A percentile compares a stretch with the other conserved stretches of the same genome.
These are phyloP conservation scores for Distichodus sexfasciatus DNA, from an alignment of 2,797 vertebrate genomes.

Conservation along the genomic window DNA sequence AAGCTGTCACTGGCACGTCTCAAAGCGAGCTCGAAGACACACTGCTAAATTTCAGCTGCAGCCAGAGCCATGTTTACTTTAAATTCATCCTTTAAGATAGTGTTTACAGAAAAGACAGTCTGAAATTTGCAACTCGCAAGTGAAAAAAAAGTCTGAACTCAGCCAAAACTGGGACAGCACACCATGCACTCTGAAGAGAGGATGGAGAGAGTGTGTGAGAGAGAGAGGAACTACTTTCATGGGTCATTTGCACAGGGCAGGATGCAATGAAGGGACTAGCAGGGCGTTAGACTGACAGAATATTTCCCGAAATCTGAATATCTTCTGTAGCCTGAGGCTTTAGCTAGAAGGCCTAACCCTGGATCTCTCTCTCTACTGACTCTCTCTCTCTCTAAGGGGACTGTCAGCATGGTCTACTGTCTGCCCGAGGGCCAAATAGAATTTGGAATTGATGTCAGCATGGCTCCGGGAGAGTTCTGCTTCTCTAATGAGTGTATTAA, in stretches of 20 bases:
- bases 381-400: neutral
- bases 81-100: too few species aligned
- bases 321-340: neutral
- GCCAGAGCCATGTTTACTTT: too few species aligned
- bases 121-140: too few species aligned
- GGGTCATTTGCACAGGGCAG: neutral
- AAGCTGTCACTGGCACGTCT: neutral
- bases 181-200: neutral
- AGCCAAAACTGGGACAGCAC: neutral
- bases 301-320: neutral
- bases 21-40: neutral
- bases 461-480: neutral
- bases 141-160: too few species aligned
- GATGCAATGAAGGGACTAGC: neutral
- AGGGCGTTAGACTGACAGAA: neutral
- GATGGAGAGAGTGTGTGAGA: neutral
- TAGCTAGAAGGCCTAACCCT: neutral
- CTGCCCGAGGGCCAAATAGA: neutral
- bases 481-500: neutral
- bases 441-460: neutral
- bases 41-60: too few species aligned
- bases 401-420: neutral
- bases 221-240: neutral
- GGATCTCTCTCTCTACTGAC: neutral
- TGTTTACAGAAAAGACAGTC: too few species aligned